Evolutionary conservation across 2,888 invertebrate genomes (phyloP), one percentile per base, ranked within the genome.

Genomic region (Drymonia ruficornis): DNA sequence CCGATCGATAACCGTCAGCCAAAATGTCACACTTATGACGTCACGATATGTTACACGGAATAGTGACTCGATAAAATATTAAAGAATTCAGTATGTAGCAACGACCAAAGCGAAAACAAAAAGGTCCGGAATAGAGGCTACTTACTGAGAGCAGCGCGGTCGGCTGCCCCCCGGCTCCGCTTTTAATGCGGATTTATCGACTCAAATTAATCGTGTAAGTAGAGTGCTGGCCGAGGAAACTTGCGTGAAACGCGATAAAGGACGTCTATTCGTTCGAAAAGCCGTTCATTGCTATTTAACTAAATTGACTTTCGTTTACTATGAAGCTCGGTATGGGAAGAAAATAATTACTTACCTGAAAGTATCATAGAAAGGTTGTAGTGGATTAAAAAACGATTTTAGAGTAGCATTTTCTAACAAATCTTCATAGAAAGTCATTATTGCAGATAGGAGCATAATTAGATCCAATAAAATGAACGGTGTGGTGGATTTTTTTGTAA

Each of bases 161-260:
- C 74, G 85, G 81, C 80, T 84, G 86, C 84, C 82, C 74, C 84
- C 77, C 82, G 81, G 81, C 80, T 81, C 79, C 83, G 84, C 86
- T 87, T 90, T 91, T 91, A 91, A 90, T 91, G 81, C 83, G 88
- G 90, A 91, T 91, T 91, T 91, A 91, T 91, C 83, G 91, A 86
- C 88, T 90, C 88, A 91, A 91, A 91, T 91, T 90, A 91, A 91
- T 91, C 90, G 90, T 89, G 87, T 88, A 88, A 90, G 89, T 86
- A 86, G 87, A 84, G 84, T 86, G 79, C 78, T 73, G 80, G 78
- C 78, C 74, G 83, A 83, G 83, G 83, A 88, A 89, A 87, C 84
- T 89, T 87, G 89, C 88, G 89, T 90, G 84, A 85, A 89, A 88
- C 78, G 80, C 86, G 86, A 89, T 87, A 87, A 87, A 86, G 81